Percentiles rank a stretch among this genome's conserved stretches.
Evolutionary conservation across 2,797 vertebrate genomes (phyloP).

Genomic region (Danio tinwini): DNA sequence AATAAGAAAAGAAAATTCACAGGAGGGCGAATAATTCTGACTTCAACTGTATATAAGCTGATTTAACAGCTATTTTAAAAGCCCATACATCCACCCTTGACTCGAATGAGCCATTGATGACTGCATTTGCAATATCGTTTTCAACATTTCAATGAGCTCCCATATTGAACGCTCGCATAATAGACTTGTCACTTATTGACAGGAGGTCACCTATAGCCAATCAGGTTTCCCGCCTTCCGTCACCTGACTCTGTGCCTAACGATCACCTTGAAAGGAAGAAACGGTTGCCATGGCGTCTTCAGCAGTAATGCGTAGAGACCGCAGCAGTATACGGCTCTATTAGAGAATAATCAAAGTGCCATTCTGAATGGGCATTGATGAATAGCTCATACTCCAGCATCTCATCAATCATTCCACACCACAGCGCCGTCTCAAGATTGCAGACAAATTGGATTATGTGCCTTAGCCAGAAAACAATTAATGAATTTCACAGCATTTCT

Average conservation of each 20-base stretch:
- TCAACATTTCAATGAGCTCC: neutral
- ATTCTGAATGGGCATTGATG: conserved; percentile 53
- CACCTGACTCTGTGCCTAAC: conserved; percentile 27
- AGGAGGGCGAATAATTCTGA: no score
- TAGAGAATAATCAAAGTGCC: conserved; percentile 63
- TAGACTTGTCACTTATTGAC: conserved; percentile 23
- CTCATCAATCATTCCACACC: conserved; percentile 35
- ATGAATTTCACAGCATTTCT: conserved; percentile 44
- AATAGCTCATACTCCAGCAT: conserved; percentile 35
- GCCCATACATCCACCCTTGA: neutral
- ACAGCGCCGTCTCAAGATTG: neutral
- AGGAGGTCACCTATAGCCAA: conserved; percentile 9
- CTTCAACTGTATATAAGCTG: no score
- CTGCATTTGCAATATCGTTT: neutral
- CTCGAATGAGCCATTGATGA: conserved; percentile 6
- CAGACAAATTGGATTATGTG: conserved; percentile 29
- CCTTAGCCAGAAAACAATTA: conserved; percentile 31
- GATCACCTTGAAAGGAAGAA: conserved; percentile 34
- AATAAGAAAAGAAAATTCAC: no score
- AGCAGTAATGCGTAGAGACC: conserved; percentile 61
- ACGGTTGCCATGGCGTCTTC: conserved; percentile 38
- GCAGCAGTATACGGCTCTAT: conserved; percentile 56
- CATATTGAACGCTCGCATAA: neutral
- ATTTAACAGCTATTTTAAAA: no score
- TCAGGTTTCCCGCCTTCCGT: conserved; percentile 6